phyloP scores from a whole-genome alignment of 2,113 vertebrate species.

The Boleophthalmus pectinirostris region DNA sequence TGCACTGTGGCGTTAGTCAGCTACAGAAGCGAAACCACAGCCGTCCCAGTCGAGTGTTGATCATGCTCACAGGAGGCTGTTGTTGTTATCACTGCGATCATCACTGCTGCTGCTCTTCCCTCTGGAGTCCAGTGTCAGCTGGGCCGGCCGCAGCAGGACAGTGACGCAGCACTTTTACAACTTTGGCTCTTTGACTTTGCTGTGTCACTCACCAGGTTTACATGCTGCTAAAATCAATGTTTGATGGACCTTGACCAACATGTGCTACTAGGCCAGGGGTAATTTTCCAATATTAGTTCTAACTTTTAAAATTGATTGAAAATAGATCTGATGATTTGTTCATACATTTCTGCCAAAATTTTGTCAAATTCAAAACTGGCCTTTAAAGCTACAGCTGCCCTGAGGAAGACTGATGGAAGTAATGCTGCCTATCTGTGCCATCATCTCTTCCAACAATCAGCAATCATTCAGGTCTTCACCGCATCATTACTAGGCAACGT shows the following conservation, averaged over 20 bases:
- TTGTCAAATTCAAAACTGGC: too few relatives aligned
- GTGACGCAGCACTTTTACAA: slow-evolving; percentile 58
- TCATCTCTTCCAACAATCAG: too few relatives aligned
- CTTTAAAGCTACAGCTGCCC: too few relatives aligned
- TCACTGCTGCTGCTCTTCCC: slow-evolving; percentile 30
- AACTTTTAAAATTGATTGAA: neutral
- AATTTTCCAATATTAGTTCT: too few relatives aligned
- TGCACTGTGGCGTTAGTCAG: slow-evolving; percentile 30
- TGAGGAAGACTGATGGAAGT: too few relatives aligned
- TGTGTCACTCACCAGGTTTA: slow-evolving; percentile 5
- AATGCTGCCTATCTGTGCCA: too few relatives aligned
- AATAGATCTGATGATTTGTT: neutral
- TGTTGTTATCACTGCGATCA: slow-evolving; percentile 56
- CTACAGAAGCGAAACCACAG: slow-evolving; percentile 25
- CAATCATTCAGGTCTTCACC: too few relatives aligned
- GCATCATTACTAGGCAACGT: too few relatives aligned
- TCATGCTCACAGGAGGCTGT: slow-evolving; percentile 39
- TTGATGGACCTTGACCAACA: neutral
- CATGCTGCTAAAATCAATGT: slow-evolving; percentile 1
- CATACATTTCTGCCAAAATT: neutral
- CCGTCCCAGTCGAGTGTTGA: slow-evolving; percentile 52
- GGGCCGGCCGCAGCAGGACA: slow-evolving; percentile 14
- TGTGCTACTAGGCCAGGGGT: neutral
- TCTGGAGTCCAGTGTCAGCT: slow-evolving; percentile 43
- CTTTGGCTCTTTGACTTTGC: slow-evolving; percentile 24